These are phyloP conservation scores for Phalacrocorax pelagicus DNA, from an alignment of 2,113 vertebrate species.

Conservation along the genomic window DNA sequence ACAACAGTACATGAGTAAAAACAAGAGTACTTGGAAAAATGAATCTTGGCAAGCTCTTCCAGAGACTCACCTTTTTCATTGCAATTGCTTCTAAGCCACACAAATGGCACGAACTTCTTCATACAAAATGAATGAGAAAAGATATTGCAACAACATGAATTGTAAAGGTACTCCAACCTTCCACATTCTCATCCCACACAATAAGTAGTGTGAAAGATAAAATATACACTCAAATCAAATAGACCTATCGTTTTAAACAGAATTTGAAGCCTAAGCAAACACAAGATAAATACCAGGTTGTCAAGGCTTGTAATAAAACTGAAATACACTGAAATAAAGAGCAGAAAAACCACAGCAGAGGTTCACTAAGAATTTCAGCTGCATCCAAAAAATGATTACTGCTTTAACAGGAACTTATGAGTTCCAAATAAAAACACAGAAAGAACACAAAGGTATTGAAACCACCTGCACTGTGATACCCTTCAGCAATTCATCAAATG, in stretches of 20 bases:
- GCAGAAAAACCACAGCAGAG: neutral
- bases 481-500: constrained; percentile 16
- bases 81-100: neutral
- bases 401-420: constrained; percentile 29
- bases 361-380: constrained; percentile 19
- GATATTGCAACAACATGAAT: neutral
- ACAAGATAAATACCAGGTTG: neutral
- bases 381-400: constrained; percentile 8
- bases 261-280: neutral
- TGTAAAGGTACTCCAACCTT: neutral
- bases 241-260: neutral
- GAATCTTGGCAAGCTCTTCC: neutral
- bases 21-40: neutral
- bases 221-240: neutral
- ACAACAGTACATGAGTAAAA: neutral
- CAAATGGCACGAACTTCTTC: neutral
- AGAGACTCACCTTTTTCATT: neutral
- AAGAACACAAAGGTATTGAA: constrained; percentile 17
- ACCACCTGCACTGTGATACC: neutral
- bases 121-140: neutral
- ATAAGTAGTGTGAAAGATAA: neutral
- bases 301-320: neutral
- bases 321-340: neutral
- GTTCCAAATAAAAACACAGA: neutral
- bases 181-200: neutral